Conservation (phyloP, 2,888 invertebrate species). For the Hermodice carunculata region DNA sequence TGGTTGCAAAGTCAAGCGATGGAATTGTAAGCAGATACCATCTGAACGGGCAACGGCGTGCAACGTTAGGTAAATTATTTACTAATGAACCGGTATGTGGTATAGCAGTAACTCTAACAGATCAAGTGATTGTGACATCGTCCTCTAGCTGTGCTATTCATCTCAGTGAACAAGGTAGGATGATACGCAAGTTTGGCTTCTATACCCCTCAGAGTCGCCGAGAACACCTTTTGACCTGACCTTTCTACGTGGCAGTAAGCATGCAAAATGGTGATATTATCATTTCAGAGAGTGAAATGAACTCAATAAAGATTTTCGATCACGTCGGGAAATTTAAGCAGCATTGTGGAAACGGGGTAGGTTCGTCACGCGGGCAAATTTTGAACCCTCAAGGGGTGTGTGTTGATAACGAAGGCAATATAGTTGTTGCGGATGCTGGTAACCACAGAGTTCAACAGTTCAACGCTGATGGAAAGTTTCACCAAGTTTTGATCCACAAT, state of each 20-base stretch:
- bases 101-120: too few species aligned
- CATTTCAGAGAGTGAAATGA: conserved; percentile 55
- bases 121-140: too few species aligned
- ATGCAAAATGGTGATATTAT: conserved; percentile 55
- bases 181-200: conserved; percentile 57
- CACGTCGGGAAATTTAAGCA: conserved; percentile 53
- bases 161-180: conserved; percentile 55
- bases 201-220: conserved; percentile 57
- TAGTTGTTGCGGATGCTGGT: conserved; percentile 60
- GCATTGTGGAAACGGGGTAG: conserved; percentile 51
- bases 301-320: conserved; percentile 55
- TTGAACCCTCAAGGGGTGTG: conserved; percentile 56
- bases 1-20: too few species aligned
- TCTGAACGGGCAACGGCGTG: too few species aligned
- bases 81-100: too few species aligned
- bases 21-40: too few species aligned
- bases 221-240: conserved; percentile 51
- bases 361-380: conserved; percentile 47
- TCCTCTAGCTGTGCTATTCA: too few species aligned
- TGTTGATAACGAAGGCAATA: conserved; percentile 51
- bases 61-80: too few species aligned
- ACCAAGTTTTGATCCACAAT: too few species aligned
- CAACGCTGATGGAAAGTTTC: conserved; percentile 48
- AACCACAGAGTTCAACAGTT: conserved; percentile 60
- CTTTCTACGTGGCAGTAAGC: conserved; percentile 52